phyloP scores from a whole-genome alignment of 2,113 vertebrate species.

The Neomonachus schauinslandi region DNA sequence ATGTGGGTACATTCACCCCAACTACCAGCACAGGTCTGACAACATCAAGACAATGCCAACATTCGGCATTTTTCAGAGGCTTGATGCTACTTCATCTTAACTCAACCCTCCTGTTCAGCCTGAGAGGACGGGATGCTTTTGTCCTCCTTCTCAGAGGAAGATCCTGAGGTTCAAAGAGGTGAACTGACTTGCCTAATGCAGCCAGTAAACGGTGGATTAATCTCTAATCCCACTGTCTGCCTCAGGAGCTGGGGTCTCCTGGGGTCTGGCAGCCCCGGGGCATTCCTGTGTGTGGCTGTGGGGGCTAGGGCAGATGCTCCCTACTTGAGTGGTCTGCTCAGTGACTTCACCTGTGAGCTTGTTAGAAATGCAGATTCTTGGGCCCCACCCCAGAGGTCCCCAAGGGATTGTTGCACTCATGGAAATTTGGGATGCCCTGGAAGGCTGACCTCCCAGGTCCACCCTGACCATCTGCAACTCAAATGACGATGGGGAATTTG shows the following conservation, averaged over 20 bases:
- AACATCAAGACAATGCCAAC: accelerated
- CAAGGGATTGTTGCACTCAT: not conserved
- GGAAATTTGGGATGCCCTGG: not conserved
- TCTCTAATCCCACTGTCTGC: not conserved
- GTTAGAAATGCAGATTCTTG: not conserved
- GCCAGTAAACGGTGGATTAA: not conserved
- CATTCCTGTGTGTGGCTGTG: not conserved
- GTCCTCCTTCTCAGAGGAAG: not conserved
- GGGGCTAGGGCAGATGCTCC: not conserved
- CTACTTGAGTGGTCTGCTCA: not conserved
- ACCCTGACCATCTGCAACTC: not conserved
- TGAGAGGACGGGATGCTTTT: accelerated
- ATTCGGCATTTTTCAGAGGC: accelerated
- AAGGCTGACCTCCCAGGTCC: too few relatives aligned
- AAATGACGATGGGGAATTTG: accelerated
- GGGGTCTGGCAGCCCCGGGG: not conserved
- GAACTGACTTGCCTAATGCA: not conserved
- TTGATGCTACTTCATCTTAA: not conserved
- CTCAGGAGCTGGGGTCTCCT: not conserved
- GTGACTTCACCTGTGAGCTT: not conserved
- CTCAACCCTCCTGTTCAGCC: not conserved
- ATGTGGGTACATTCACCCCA: not conserved
- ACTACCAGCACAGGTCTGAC: not conserved
- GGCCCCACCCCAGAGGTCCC: not conserved
- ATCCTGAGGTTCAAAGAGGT: not conserved